These are phyloP conservation scores for Sycophaga agraensis DNA, from an alignment of 1,140 invertebrate genomes.

Conservation along the genomic window DNA sequence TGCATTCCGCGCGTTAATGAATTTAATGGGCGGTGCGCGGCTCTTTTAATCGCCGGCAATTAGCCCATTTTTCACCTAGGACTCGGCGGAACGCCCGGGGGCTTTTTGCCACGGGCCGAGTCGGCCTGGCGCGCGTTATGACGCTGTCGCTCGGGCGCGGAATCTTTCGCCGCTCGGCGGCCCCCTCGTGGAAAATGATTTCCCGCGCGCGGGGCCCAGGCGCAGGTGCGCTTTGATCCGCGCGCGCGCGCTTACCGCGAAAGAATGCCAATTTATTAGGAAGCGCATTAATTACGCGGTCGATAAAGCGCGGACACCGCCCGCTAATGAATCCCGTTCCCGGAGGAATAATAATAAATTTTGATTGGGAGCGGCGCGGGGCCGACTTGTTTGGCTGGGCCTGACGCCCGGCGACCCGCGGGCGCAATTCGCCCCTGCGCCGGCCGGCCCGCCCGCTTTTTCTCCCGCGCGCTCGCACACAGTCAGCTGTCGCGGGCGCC, in stretches of 20 bases:
- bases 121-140: too few relatives aligned
- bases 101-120: background rate
- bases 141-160: too few relatives aligned
- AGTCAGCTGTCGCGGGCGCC: too few relatives aligned
- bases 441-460: too few relatives aligned
- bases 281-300: slow-evolving; percentile 29
- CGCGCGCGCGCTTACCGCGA: slow-evolving; percentile 9
- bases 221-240: slow-evolving; percentile 17
- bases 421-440: too few relatives aligned
- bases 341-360: slow-evolving; percentile 3
- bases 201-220: slow-evolving; percentile 17
- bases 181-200: slow-evolving; percentile 29
- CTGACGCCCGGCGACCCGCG: too few relatives aligned
- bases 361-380: too few relatives aligned
- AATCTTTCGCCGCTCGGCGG: slow-evolving; percentile 10
- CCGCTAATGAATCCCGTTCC: slow-evolving; percentile 28
- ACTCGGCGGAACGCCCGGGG: background rate
- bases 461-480: too few relatives aligned
- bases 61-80: slow-evolving; percentile 31
- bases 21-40: slow-evolving; percentile 20
- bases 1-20: slow-evolving; percentile 24
- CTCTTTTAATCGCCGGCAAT: slow-evolving; percentile 5
- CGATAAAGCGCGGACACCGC: slow-evolving; percentile 25
- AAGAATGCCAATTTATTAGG: slow-evolving; percentile 32
- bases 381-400: too few relatives aligned